Conservation (phyloP, 1,140 invertebrate species). For the Trachymyrmex septentrionalis region DNA sequence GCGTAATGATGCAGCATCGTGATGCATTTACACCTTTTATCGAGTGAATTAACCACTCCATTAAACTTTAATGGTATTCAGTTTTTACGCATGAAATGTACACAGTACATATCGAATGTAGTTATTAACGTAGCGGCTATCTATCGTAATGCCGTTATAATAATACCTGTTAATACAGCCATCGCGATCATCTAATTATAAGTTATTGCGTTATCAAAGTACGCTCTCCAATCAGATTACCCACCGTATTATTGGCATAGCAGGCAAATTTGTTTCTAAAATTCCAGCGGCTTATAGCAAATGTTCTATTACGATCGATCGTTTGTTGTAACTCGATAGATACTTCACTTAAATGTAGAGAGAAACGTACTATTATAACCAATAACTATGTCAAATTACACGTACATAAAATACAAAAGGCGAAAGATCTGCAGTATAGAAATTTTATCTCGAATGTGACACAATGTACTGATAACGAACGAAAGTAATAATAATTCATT, state of each 20-base stretch:
- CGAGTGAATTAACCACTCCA: conserved; percentile 72
- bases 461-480: neutral
- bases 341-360: conserved; percentile 19
- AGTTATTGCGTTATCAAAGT: conserved; percentile 75
- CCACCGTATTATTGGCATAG: conserved; percentile 56
- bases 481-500: neutral
- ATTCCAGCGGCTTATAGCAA: conserved; percentile 48
- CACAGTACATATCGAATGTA: conserved; percentile 62
- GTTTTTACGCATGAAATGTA: conserved; percentile 74
- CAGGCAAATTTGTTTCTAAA: conserved; percentile 61
- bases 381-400: neutral
- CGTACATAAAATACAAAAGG: too few species aligned
- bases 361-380: neutral
- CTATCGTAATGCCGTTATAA: conserved; percentile 76
- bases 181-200: conserved; percentile 74
- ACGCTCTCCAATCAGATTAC: conserved; percentile 70
- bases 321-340: conserved; percentile 6
- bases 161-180: conserved; percentile 74
- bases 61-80: conserved; percentile 77
- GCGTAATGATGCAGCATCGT: conserved; percentile 58
- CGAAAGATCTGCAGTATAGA: neutral
- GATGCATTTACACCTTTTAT: conserved; percentile 72
- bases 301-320: conserved; percentile 44
- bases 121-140: conserved; percentile 72
- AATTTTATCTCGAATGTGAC: neutral